Conservation (phyloP, 2,888 invertebrate genomes). For the Agonum fuliginosum region DNA sequence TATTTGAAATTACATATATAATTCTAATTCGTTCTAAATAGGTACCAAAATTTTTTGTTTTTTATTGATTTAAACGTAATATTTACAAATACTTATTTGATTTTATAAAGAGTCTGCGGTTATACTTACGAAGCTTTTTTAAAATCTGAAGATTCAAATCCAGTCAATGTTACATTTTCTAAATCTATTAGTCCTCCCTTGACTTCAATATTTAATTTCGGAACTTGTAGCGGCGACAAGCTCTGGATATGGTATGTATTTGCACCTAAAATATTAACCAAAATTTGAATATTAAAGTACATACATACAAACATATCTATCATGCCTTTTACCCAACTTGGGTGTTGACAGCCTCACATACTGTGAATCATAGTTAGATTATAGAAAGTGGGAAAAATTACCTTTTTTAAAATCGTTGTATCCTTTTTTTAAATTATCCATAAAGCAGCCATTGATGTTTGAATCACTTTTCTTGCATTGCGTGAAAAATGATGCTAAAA, state of each 20-base stretch:
- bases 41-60: too few species aligned
- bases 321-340: too few species aligned
- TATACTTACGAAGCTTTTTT: constrained; percentile 18
- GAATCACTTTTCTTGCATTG: constrained; percentile 34
- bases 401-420: background rate
- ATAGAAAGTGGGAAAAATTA: background rate
- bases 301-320: background rate
- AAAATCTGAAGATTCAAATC: background rate
- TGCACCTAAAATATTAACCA: constrained; percentile 28
- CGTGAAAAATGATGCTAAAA: constrained; percentile 26
- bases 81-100: too few species aligned
- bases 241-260: constrained; percentile 30
- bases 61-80: too few species aligned
- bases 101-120: background rate
- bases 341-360: too few species aligned
- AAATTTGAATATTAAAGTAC: constrained; percentile 19
- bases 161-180: constrained; percentile 8
- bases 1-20: too few species aligned
- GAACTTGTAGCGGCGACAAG: constrained; percentile 5
- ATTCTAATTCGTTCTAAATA: too few species aligned
- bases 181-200: constrained; percentile 41
- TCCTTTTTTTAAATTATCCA: background rate
- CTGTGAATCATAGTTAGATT: background rate
- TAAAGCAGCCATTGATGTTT: background rate
- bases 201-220: constrained; percentile 1